phyloP scores from a whole-genome alignment of 2,888 invertebrate species.

The Cancer borealis region DNA sequence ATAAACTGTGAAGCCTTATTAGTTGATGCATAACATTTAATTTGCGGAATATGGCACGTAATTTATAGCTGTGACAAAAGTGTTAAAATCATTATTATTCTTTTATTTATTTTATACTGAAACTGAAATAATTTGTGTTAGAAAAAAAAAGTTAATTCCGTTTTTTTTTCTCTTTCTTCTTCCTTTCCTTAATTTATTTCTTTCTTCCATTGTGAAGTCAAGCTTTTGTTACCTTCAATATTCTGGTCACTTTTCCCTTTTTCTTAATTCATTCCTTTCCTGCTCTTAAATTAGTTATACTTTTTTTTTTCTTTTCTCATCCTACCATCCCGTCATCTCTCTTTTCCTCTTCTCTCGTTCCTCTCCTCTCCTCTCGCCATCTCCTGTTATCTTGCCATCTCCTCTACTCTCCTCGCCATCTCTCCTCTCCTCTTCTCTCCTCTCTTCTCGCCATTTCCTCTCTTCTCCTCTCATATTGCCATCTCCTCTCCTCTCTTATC shows the following conservation, averaged over 20 bases:
- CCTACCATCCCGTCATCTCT: not conserved
- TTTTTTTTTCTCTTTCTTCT: not conserved
- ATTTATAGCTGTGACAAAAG: not conserved
- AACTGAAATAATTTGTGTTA: no score
- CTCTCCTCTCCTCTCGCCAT: not conserved
- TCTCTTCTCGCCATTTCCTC: not conserved
- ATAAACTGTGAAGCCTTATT: not conserved
- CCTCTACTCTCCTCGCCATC: not conserved
- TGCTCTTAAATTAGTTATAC: not conserved
- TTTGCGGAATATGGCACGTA: not conserved
- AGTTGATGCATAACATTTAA: not conserved
- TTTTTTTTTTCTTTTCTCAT: not conserved
- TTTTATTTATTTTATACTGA: no score
- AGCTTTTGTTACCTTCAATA: not conserved
- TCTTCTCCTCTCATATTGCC: not conserved
- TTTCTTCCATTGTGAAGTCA: not conserved
- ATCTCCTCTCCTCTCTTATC: not conserved
- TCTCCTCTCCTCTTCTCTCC: conserved; percentile 5
- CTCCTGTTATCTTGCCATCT: not conserved
- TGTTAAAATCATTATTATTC: not conserved
- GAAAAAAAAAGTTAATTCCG: not conserved
- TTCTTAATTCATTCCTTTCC: not conserved
- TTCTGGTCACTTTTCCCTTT: not conserved
- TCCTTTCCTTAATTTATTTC: not conserved
- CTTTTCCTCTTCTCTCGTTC: not conserved